A percentile compares a stretch with the other conserved stretches of the same genome.
Conservation (phyloP, 2,888 invertebrate species). For the Caenorhabditis sp. region DNA sequence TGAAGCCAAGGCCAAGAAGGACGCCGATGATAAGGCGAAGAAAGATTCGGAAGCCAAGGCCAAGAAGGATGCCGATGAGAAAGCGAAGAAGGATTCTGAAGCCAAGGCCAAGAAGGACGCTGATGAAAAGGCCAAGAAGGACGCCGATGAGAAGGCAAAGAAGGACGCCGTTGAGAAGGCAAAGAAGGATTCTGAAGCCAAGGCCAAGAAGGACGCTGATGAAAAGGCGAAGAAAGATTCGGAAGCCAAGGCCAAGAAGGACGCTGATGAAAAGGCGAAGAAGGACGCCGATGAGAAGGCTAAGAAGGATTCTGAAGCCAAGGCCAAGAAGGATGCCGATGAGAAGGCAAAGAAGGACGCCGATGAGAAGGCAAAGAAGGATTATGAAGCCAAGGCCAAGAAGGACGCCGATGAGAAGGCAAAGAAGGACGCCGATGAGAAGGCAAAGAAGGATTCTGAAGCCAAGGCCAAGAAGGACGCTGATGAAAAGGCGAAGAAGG, state of each 20-base stretch:
- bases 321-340: slow-evolving; percentile 9
- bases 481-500: slow-evolving; percentile 6
- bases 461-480: slow-evolving; percentile 8
- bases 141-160: slow-evolving; percentile 3
- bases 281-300: too few relatives aligned
- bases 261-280: slow-evolving; percentile 9
- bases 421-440: slow-evolving; percentile 4
- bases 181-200: slow-evolving; percentile 1
- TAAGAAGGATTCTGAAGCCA: slow-evolving; percentile 4
- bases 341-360: slow-evolving; percentile 20
- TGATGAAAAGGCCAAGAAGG: slow-evolving; percentile 8
- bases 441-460: too few relatives aligned
- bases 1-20: slow-evolving; percentile 5
- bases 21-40: not conserved
- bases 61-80: slow-evolving; percentile 8
- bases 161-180: slow-evolving; percentile 5
- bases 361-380: slow-evolving; percentile 14
- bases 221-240: slow-evolving; percentile 6
- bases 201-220: slow-evolving; percentile 3
- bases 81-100: not conserved
- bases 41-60: too few relatives aligned
- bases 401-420: slow-evolving; percentile 16
- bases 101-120: slow-evolving; percentile 13
- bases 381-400: slow-evolving; percentile 15
- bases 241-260: slow-evolving; percentile 16